phyloP scores from a whole-genome alignment of 2,113 vertebrate genomes.

The Datnioides undecimradiatus region DNA sequence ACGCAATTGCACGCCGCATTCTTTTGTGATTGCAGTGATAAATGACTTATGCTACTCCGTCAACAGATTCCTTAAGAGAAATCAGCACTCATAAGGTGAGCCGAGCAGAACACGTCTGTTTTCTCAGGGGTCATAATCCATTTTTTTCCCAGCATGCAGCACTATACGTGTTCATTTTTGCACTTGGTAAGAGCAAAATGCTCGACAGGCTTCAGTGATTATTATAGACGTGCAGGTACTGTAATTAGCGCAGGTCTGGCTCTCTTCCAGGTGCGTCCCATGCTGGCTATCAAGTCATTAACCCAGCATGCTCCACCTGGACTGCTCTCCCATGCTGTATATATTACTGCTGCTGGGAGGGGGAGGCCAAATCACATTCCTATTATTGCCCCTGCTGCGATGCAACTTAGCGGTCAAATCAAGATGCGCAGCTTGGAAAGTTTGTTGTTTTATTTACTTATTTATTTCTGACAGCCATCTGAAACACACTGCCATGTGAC shows the following conservation, averaged over 20 bases:
- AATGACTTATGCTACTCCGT: not conserved
- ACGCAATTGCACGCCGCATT: not conserved
- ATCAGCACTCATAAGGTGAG: not conserved
- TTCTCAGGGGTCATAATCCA: not conserved
- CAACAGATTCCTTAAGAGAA: conserved; percentile 9
- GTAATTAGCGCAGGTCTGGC: conserved; percentile 60
- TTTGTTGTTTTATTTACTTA: not conserved
- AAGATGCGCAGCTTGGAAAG: not conserved
- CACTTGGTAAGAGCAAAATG: conserved; percentile 18
- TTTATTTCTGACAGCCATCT: too few species aligned
- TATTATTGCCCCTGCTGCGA: conserved; percentile 39
- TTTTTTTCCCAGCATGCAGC: conserved; percentile 21
- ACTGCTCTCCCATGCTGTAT: conserved; percentile 21
- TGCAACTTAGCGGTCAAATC: conserved; percentile 35
- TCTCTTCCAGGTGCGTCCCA: conserved; percentile 42
- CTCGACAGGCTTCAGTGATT: conserved; percentile 24
- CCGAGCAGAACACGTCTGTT: not conserved
- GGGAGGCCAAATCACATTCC: conserved; percentile 12
- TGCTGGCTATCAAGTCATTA: conserved; percentile 60
- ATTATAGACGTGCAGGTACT: conserved; percentile 18
- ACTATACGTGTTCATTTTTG: conserved; percentile 18
- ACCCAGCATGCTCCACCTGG: conserved; percentile 57
- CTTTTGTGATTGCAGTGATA: conserved; percentile 6
- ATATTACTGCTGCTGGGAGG: conserved; percentile 34
- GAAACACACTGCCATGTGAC: not conserved